Percentiles rank a stretch among this genome's conserved stretches.
These are phyloP conservation scores for Pangasius djambal DNA, from an alignment of 2,797 vertebrate genomes.

Conservation along the genomic window DNA sequence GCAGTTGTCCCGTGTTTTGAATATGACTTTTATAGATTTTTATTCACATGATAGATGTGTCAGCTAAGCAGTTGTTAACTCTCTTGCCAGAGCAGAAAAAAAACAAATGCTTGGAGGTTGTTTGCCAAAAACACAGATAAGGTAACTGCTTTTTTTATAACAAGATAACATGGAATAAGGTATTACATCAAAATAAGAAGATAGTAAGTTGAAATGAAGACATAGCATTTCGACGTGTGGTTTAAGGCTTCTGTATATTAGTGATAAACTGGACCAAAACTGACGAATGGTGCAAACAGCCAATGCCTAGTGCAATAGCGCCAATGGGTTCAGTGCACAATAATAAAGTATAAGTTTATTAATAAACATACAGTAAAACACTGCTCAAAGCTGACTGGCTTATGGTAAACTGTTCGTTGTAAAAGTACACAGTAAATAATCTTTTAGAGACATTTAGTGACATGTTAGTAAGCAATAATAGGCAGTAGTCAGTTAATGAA, in stretches of 20 bases:
- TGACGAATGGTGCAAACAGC: not conserved
- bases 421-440: not conserved
- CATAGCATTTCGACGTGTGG: not conserved
- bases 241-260: not conserved
- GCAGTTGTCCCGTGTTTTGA: not conserved
- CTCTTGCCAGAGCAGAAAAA: not conserved
- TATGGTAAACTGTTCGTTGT: not conserved
- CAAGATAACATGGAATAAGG: not conserved
- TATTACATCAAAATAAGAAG: not conserved
- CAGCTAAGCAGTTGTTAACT: not conserved
- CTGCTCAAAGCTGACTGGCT: not conserved
- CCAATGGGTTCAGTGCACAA: not conserved
- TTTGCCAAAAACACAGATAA: not conserved
- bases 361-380: not conserved
- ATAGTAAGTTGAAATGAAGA: not conserved
- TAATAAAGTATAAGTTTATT: not conserved
- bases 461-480: not conserved
- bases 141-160: not conserved
- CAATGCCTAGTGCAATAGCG: not conserved
- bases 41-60: not conserved
- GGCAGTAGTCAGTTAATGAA: not conserved
- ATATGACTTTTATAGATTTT: slow-evolving; percentile 3
- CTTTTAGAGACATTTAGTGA: not conserved
- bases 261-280: not conserved
- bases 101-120: not conserved